Conservation (phyloP, 2,888 invertebrate genomes). For the Agonum fuliginosum region DNA sequence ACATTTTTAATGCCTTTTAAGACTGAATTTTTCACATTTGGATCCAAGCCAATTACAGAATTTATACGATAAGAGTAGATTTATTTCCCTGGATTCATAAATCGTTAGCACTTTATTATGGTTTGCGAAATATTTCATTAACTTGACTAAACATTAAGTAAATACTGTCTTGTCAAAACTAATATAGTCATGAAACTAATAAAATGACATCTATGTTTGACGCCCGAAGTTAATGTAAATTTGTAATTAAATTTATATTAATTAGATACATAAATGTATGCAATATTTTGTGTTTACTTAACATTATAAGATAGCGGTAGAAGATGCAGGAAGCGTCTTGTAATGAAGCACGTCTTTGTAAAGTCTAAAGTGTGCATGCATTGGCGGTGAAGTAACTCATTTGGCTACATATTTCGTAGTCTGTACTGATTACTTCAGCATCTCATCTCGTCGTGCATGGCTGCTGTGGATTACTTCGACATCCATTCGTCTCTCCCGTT, state of each 20-base stretch:
- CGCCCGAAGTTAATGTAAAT: neutral
- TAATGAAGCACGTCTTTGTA: neutral
- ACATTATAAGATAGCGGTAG: neutral
- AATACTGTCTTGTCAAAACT: no score
- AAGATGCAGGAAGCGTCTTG: neutral
- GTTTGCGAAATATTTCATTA: neutral
- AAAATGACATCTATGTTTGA: neutral
- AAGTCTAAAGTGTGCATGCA: no score
- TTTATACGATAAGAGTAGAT: constrained; percentile 34
- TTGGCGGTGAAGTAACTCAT: constrained; percentile 11
- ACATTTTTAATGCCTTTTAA: constrained; percentile 33
- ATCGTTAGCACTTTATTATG: constrained; percentile 18
- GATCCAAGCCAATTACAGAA: constrained; percentile 45
- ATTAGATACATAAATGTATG: constrained; percentile 1
- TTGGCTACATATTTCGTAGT: neutral
- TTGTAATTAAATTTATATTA: constrained; percentile 1
- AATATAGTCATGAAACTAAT: neutral
- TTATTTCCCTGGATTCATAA: constrained; percentile 47
- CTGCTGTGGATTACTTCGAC: no score
- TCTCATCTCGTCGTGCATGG: neutral
- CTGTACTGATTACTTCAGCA: neutral
- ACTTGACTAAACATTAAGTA: no score
- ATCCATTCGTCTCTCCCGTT: constrained; percentile 7
- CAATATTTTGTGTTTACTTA: constrained; percentile 29
- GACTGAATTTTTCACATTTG: constrained; percentile 34